Conservation (phyloP, 2,797 vertebrate genomes). For the Garrulus glandarius region DNA sequence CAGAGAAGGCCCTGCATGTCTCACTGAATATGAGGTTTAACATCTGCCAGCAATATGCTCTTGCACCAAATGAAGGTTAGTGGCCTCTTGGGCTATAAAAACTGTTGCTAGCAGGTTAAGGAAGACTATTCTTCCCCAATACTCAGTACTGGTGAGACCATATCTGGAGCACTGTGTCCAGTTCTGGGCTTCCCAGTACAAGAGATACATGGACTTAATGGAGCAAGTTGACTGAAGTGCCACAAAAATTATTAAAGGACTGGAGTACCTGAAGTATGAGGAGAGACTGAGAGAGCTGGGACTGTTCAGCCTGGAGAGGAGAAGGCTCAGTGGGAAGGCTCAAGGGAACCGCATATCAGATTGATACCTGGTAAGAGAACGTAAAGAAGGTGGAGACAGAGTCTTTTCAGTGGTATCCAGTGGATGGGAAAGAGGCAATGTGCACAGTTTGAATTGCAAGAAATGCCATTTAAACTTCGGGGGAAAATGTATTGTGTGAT, state of each 20-base stretch:
- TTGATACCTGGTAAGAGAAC: not conserved
- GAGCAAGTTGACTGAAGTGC: not conserved
- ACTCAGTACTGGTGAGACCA: not conserved
- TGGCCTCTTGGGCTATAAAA: not conserved
- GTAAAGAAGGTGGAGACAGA: not conserved
- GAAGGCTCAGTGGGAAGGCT: not conserved
- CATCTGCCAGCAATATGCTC: not conserved
- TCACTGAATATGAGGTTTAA: not conserved
- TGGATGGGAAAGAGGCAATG: not conserved
- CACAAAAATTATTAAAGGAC: not conserved
- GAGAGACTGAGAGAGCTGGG: not conserved
- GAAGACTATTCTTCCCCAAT: not conserved
- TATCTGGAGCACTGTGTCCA: not conserved
- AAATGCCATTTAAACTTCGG: not conserved
- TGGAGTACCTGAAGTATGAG: not conserved
- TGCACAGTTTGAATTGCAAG: not conserved
- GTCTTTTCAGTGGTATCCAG: not conserved
- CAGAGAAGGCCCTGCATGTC: not conserved
- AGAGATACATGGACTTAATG: not conserved
- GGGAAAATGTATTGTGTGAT: not conserved
- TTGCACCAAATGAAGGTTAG: not conserved
- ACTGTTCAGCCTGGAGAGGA: not conserved
- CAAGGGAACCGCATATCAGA: no score
- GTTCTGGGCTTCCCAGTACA: not conserved
- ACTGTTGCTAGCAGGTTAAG: not conserved